Evolutionary conservation across 2,888 invertebrate species (phyloP).

Genomic region (Acrocyrtus sp.): DNA sequence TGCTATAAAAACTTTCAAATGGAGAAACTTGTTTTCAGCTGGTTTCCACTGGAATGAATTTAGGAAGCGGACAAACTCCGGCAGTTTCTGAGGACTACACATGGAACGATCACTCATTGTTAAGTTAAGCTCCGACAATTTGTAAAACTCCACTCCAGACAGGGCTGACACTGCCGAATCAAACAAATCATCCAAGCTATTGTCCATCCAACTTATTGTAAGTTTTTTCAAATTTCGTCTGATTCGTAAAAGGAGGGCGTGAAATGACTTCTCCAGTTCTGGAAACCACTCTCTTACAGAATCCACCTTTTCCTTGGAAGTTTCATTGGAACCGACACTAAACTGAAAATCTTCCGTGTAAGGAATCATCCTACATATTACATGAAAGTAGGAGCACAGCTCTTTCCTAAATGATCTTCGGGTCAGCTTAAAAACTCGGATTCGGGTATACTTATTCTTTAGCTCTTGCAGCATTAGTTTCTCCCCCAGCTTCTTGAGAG

Average conservation of each 20-base stretch:
- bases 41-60: constrained; percentile 23
- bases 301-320: neutral
- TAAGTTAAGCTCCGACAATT: constrained; percentile 18
- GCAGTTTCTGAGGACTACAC: constrained; percentile 34
- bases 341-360: constrained; percentile 35
- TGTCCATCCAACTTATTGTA: constrained; percentile 34
- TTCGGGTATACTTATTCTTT: constrained; percentile 8
- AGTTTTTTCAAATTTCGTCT: constrained; percentile 34
- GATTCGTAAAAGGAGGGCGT: constrained; percentile 1
- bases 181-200: constrained; percentile 23
- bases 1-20: constrained; percentile 1
- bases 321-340: constrained; percentile 30
- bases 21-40: neutral
- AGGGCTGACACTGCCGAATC: constrained; percentile 32
- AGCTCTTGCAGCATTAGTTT: constrained; percentile 18
- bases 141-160: constrained; percentile 21
- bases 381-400: constrained; percentile 13
- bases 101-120: constrained; percentile 31
- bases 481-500: constrained; percentile 15
- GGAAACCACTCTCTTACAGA: neutral
- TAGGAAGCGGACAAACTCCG: constrained; percentile 27
- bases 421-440: constrained; percentile 14
- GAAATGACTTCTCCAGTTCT: constrained; percentile 19
- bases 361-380: constrained; percentile 13
- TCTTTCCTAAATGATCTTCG: constrained; percentile 39